Conservation (phyloP, 2,113 vertebrate genomes). For the Crotophaga sulcirostris region DNA sequence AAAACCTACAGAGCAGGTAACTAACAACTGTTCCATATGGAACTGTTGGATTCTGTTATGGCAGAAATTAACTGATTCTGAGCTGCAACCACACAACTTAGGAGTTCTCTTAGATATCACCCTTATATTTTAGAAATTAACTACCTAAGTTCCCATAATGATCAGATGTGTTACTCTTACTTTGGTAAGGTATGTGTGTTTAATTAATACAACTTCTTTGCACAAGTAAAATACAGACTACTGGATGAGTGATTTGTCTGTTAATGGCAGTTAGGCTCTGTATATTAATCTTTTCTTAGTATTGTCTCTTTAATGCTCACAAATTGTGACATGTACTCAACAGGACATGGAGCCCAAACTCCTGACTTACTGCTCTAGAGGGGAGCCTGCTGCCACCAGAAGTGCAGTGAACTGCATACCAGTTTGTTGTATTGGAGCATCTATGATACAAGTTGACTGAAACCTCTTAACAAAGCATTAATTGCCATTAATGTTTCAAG, state of each 20-base stretch:
- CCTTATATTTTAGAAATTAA: background rate
- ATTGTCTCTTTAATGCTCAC: background rate
- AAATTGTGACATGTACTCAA: background rate
- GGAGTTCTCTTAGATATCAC: background rate
- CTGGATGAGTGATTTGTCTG: no score
- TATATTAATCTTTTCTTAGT: background rate
- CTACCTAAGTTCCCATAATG: background rate
- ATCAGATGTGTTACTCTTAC: background rate
- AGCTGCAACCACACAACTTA: background rate
- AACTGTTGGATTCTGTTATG: background rate
- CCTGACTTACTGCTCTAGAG: background rate
- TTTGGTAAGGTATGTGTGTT: background rate
- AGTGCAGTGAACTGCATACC: background rate
- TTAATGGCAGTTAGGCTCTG: background rate
- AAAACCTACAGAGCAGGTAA: background rate
- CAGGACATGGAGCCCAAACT: background rate
- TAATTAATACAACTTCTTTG: background rate
- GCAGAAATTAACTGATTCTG: background rate
- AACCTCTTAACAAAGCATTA: background rate
- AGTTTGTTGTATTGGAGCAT: background rate
- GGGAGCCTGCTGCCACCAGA: background rate
- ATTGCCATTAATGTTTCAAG: background rate
- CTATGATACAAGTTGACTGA: background rate
- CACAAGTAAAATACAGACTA: background rate
- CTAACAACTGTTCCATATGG: background rate